phyloP scores from a whole-genome alignment of 2,888 invertebrate species.

The Cancer borealis region DNA sequence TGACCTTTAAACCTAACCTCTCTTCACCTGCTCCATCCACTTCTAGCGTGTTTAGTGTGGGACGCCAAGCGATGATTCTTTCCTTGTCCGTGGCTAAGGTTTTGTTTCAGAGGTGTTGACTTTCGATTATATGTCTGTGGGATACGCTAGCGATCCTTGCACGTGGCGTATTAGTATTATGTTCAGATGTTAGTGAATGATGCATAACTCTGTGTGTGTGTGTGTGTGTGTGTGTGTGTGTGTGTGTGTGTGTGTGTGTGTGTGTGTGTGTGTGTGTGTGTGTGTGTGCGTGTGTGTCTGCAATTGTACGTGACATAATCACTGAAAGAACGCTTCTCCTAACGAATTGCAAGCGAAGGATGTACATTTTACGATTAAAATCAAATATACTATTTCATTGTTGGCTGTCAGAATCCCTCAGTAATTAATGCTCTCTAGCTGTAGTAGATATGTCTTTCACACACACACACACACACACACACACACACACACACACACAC shows the following conservation, averaged over 20 bases:
- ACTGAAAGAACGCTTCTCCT: background rate
- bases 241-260: constrained; percentile 42
- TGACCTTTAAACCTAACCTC: background rate
- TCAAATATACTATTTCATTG: background rate
- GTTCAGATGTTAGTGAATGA: background rate
- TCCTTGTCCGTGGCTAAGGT: background rate
- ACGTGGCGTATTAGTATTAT: no score
- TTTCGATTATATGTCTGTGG: no score
- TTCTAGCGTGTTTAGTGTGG: background rate
- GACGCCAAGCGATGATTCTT: background rate
- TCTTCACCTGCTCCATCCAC: background rate
- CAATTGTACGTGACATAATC: no score
- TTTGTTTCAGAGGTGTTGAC: no score
- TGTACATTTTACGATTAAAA: background rate
- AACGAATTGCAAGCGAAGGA: background rate
- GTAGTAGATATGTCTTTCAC: background rate
- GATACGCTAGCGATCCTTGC: no score
- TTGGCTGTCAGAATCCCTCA: background rate
- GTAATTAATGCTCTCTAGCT: background rate
- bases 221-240: background rate
- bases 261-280: constrained; percentile 47
- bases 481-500: background rate
- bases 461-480: no score
- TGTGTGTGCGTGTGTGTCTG: constrained; percentile 29
- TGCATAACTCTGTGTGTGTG: no score